A percentile compares a stretch with the other conserved stretches of the same genome.
Conservation (phyloP, 1,140 invertebrate genomes). For the Tetragonula clypearis region DNA sequence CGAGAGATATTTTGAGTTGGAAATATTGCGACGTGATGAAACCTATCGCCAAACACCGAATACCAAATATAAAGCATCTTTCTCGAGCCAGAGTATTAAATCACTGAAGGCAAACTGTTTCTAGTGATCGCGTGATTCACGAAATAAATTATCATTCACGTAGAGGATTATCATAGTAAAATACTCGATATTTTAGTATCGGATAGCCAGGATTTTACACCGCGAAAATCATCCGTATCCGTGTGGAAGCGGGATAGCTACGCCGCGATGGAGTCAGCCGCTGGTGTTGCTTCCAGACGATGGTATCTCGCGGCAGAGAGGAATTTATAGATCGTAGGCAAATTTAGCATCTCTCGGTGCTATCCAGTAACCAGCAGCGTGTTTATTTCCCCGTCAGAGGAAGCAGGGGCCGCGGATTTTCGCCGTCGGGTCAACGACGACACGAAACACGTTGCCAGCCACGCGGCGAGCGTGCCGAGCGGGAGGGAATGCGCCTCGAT, state of each 20-base stretch:
- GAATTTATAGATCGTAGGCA: slow-evolving; percentile 7
- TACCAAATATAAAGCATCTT: not conserved
- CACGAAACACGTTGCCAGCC: slow-evolving; percentile 58
- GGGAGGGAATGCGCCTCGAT: not conserved
- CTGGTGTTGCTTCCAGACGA: not conserved
- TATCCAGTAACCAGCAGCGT: not conserved
- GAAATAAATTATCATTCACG: not conserved
- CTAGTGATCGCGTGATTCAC: not conserved
- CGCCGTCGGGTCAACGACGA: slow-evolving; percentile 22
- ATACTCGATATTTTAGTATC: not conserved
- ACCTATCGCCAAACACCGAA: not conserved
- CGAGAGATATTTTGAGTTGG: too few species aligned
- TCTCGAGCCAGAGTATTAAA: not conserved
- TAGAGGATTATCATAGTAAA: not conserved
- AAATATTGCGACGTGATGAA: too few species aligned
- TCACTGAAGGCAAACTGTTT: not conserved
- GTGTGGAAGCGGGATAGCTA: not conserved
- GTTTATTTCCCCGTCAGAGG: slow-evolving; percentile 48
- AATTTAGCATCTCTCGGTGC: not conserved
- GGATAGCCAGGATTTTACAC: not conserved
- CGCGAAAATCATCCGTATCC: not conserved
- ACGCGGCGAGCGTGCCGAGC: not conserved
- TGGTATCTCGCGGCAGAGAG: not conserved
- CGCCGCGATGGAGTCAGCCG: not conserved
- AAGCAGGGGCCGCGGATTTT: not conserved